A percentile compares a stretch with the other conserved stretches of the same genome.
Conservation (phyloP, 2,888 invertebrate genomes). For the Nymphalis polychloros region DNA sequence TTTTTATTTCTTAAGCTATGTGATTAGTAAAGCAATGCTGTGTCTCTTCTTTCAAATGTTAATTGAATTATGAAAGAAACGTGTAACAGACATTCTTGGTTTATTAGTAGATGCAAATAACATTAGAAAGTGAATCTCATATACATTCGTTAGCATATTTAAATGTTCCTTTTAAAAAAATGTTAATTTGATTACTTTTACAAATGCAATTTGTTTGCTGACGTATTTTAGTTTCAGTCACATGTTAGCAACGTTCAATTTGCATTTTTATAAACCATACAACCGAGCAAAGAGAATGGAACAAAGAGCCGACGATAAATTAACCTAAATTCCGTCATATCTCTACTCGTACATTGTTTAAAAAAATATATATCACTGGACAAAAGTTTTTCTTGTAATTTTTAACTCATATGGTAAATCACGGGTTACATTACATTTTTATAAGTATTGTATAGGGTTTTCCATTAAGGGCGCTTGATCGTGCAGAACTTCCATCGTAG, state of each 20-base stretch:
- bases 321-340: constrained; percentile 25
- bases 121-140: too few species aligned
- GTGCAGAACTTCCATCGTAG: too few species aligned
- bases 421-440: constrained; percentile 12
- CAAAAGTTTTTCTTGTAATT: constrained; percentile 18
- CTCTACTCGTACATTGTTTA: constrained; percentile 25
- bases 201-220: not conserved
- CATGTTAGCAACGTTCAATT: constrained; percentile 13
- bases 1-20: too few species aligned
- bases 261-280: constrained; percentile 17
- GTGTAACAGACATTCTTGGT: too few species aligned
- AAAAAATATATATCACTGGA: constrained; percentile 30
- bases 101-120: too few species aligned
- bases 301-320: constrained; percentile 27
- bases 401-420: constrained; percentile 3
- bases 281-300: constrained; percentile 11
- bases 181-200: not conserved
- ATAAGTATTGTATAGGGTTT: not conserved
- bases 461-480: too few species aligned
- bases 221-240: not conserved
- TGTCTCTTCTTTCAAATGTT: too few species aligned
- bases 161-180: too few species aligned
- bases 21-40: too few species aligned
- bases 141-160: too few species aligned
- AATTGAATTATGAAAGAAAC: too few species aligned